Base-by-base conservation (phyloP, 2,797 vertebrate genomes). In the Allobates femoralis region DNA sequence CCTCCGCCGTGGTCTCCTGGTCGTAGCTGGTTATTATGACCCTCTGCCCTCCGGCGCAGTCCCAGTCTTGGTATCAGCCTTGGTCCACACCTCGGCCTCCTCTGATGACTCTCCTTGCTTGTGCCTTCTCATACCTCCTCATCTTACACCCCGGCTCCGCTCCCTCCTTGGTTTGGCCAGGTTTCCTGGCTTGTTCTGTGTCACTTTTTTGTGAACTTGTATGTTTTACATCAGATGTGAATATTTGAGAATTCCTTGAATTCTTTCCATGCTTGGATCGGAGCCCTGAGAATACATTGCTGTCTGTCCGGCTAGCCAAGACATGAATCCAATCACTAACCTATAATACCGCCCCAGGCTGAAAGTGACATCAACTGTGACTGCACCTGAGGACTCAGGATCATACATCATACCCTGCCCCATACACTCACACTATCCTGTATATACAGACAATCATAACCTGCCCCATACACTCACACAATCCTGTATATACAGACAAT, bases 221-320 rank as follows among this genome's bases (percentile, higher is more conserved):
- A 53, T 60, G 26, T n/a, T 79, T 64, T 37, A 0, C 62, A 19
- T 18, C 26, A 28, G 16, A 60, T 16, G 41, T 60, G 30, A 41
- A 56, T 41, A 19, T 46, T 74, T 19, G 15, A 21, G 37, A 73
- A 76, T 84, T 62, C 71, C 37, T 76, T 37, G 18, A 50, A 84
- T 84, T 30, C 56, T 51, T 84, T 84, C 71, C 55, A 5, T 21
- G 56, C 82, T 34, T 58, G n/a, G 21, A 18, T 58, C 50, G 26
- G 14, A 46, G 56, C 53, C 56, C 82, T 46, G 32, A 19, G 69
- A 56, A 37, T 51, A 64, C 56, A 74, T 74, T 23, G 1, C 5
- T 16, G 58, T 58, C 67, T 51, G 46, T 23, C 28, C 53, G 46
- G 53, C 50, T 23, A n/a, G 32, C 69, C 14, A 30, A 32, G 16